Evolutionary conservation across 2,888 invertebrate genomes (phyloP).

Genomic region (Andrena minutula): DNA sequence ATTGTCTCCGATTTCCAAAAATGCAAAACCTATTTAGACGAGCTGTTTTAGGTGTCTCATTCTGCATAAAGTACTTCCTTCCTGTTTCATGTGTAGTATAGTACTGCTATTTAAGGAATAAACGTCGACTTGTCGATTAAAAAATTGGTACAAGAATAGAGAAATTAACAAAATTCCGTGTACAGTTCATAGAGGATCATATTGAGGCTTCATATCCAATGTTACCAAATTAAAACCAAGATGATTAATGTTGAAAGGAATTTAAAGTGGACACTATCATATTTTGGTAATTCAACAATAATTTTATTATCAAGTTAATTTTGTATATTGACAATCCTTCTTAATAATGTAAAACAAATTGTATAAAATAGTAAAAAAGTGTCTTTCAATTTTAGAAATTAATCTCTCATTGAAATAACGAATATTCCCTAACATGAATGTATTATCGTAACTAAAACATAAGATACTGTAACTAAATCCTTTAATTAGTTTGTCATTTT

Average conservation of each 20-base stretch:
- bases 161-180: conserved; percentile 23
- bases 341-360: conserved; percentile 62
- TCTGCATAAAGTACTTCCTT: conserved; percentile 28
- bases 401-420: conserved; percentile 49
- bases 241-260: conserved; percentile 59
- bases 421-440: conserved; percentile 50
- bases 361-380: conserved; percentile 63
- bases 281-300: conserved; percentile 68
- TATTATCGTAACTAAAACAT: conserved; percentile 57
- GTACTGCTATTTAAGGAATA: conserved; percentile 20
- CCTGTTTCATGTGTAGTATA: conserved; percentile 6
- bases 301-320: conserved; percentile 67
- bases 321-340: conserved; percentile 65
- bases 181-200: conserved; percentile 4
- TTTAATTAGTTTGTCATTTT: conserved; percentile 59
- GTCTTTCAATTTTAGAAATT: conserved; percentile 52
- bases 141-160: conserved; percentile 19
- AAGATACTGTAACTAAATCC: conserved; percentile 53
- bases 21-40: conserved; percentile 24
- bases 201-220: conserved; percentile 13
- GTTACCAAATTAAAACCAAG: conserved; percentile 49
- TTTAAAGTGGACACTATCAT: conserved; percentile 61
- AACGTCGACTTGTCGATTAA: conserved; percentile 27
- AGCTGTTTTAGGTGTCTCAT: conserved; percentile 22
- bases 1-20: conserved; percentile 17